phyloP scores from a whole-genome alignment of 1,140 invertebrate species.

The Saccostrea echinata region DNA sequence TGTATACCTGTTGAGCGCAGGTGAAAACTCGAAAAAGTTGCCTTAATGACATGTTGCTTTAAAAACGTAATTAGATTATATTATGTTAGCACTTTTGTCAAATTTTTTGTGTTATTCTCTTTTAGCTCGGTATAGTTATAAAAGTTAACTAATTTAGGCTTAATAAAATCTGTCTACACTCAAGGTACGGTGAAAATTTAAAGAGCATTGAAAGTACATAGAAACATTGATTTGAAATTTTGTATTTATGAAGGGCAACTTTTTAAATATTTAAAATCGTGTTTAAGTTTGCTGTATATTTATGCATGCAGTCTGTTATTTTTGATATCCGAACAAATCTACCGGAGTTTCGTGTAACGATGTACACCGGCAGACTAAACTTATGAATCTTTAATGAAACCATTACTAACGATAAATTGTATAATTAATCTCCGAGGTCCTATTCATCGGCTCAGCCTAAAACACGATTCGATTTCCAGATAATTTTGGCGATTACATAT shows the following conservation, averaged over 20 bases:
- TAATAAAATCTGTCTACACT: no score
- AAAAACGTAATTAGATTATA: not conserved
- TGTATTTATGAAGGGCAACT: no score
- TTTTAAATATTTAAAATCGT: no score
- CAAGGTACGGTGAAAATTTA: no score
- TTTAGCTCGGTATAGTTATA: not conserved
- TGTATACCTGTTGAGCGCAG: constrained; percentile 11
- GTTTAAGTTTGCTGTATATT: no score
- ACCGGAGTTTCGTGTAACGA: not conserved
- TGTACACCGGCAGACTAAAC: not conserved
- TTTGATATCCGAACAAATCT: not conserved
- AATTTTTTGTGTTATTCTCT: not conserved
- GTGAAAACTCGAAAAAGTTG: constrained; percentile 1
- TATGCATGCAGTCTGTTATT: no score
- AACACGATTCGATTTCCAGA: not conserved
- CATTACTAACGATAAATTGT: not conserved
- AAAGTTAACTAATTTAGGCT: no score
- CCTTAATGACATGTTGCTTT: not conserved
- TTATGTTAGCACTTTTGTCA: not conserved
- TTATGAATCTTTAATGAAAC: constrained; percentile 21
- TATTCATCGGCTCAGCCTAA: not conserved
- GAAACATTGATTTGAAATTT: no score
- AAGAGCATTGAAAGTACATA: no score
- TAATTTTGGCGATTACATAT: not conserved
- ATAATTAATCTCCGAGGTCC: constrained; percentile 4